These are phyloP conservation scores for Meteorus sp. DNA, from an alignment of 1,140 invertebrate species.

Conservation along the genomic window DNA sequence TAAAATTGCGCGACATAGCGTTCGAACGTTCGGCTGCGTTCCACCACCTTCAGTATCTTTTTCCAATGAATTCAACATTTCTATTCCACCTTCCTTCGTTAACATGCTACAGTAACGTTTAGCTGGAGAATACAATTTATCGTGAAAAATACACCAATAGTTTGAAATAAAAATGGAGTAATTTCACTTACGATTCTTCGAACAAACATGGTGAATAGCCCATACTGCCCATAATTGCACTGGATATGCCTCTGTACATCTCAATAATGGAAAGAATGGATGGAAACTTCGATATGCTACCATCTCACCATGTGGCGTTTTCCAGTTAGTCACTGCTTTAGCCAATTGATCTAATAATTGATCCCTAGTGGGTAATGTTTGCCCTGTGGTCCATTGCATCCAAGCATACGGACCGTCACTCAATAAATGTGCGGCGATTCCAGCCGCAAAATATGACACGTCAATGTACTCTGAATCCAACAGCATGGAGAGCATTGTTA, in stretches of 20 bases:
- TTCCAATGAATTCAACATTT: slow-evolving; percentile 59
- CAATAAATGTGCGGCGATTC: slow-evolving; percentile 77
- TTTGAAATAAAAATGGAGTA: slow-evolving; percentile 18
- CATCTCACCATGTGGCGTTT: slow-evolving; percentile 77
- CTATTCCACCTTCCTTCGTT: slow-evolving; percentile 65
- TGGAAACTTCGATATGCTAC: slow-evolving; percentile 82
- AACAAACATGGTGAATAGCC: slow-evolving; percentile 83
- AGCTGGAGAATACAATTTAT: slow-evolving; percentile 56
- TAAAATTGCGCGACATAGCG: slow-evolving; percentile 56
- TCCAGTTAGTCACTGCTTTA: slow-evolving; percentile 69
- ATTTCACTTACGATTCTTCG: slow-evolving; percentile 70
- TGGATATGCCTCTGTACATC: slow-evolving; percentile 63
- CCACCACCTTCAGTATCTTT: slow-evolving; percentile 46
- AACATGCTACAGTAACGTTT: slow-evolving; percentile 76
- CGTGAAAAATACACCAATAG: neutral
- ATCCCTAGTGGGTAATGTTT: slow-evolving; percentile 45
- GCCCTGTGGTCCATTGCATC: slow-evolving; percentile 42
- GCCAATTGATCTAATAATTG: slow-evolving; percentile 64
- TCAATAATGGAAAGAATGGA: slow-evolving; percentile 75
- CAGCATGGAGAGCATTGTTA: slow-evolving; percentile 65
- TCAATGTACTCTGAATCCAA: slow-evolving; percentile 74
- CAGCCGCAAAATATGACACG: slow-evolving; percentile 82
- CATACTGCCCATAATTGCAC: slow-evolving; percentile 83
- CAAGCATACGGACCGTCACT: slow-evolving; percentile 65
- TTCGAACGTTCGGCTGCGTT: slow-evolving; percentile 50